Conservation (phyloP, 2,888 invertebrate genomes). For the Rhodophaea formosa region DNA sequence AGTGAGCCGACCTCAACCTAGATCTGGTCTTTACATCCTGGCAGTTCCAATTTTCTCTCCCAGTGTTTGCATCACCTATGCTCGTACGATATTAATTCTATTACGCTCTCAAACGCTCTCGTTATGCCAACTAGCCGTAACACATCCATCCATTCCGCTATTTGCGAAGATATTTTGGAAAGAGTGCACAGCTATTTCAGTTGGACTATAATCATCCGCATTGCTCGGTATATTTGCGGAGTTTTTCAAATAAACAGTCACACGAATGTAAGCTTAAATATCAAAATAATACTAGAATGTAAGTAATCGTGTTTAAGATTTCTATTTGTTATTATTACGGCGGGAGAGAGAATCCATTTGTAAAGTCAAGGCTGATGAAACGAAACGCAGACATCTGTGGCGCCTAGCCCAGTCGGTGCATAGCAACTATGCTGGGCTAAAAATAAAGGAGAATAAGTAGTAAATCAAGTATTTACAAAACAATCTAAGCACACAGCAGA, state of each 20-base stretch:
- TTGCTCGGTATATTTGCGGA: not conserved
- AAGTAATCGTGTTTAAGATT: constrained; percentile 6
- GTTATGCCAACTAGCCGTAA: not conserved
- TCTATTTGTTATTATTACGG: constrained; percentile 35
- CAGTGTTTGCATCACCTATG: not conserved
- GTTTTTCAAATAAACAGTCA: constrained; percentile 12
- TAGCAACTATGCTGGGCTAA: not conserved
- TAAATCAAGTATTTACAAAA: not conserved
- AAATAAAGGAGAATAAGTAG: not conserved
- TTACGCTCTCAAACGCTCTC: not conserved
- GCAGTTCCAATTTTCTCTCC: constrained; percentile 4
- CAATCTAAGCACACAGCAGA: too few species aligned
- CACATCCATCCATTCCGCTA: constrained; percentile 10
- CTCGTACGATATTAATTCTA: not conserved
- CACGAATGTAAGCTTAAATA: too few species aligned
- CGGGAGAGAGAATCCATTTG: constrained; percentile 33
- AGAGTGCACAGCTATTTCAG: constrained; percentile 9
- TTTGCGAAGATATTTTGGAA: constrained; percentile 2
- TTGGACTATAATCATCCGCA: not conserved
- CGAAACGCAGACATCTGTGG: constrained; percentile 14
- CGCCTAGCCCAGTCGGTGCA: not conserved
- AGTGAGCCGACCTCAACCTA: too few species aligned
- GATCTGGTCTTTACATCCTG: not conserved
- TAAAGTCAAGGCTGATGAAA: constrained; percentile 44
- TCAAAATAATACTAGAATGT: too few species aligned